These are phyloP conservation scores for Polypterus bichir DNA, from an alignment of 2,113 vertebrate genomes.

Conservation along the genomic window DNA sequence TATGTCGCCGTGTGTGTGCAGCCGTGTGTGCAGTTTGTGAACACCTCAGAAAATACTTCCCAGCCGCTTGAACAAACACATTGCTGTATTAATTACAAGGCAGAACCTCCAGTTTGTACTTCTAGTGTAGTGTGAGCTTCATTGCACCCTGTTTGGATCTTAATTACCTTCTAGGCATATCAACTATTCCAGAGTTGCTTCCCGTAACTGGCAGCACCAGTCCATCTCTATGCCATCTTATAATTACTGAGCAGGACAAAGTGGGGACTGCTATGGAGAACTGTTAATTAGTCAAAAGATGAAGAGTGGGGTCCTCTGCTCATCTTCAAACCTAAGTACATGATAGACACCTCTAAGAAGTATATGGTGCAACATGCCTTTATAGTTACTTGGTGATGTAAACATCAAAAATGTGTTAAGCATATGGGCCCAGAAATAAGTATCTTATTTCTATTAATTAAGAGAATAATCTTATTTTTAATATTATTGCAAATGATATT, in stretches of 20 bases:
- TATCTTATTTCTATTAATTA: no score
- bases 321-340: no score
- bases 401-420: no score
- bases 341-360: no score
- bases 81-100: slow-evolving; percentile 5
- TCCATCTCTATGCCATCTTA: background rate
- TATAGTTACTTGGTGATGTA: no score
- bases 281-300: no score
- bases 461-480: no score
- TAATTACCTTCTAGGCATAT: slow-evolving; percentile 4
- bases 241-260: background rate
- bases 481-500: no score
- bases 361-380: no score
- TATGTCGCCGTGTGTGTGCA: background rate
- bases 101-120: background rate
- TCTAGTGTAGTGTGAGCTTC: background rate
- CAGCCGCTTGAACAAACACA: slow-evolving; percentile 11
- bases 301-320: no score
- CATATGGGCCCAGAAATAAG: no score
- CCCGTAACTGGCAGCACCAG: background rate
- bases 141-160: slow-evolving; percentile 5
- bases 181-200: background rate
- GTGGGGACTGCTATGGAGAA: no score
- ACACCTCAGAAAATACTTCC: slow-evolving; percentile 31
- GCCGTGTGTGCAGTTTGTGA: background rate